Percentiles rank a stretch among this genome's conserved stretches.
These are phyloP conservation scores for Aythya fuligula DNA, from an alignment of 2,797 vertebrate genomes.

Conservation along the genomic window DNA sequence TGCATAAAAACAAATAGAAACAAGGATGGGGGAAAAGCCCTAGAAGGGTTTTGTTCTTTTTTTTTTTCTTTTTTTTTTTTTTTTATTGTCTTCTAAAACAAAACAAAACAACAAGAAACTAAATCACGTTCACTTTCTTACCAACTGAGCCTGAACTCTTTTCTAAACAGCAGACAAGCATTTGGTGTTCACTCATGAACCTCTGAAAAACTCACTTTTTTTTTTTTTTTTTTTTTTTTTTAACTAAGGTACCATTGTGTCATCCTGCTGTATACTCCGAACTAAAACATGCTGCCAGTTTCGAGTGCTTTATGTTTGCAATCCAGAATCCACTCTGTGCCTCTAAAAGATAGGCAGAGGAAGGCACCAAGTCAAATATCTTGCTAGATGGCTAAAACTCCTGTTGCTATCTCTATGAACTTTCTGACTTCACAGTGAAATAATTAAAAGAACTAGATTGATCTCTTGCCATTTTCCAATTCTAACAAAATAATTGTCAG, in stretches of 20 bases:
- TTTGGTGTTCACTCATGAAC: neutral
- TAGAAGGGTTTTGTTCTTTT: neutral
- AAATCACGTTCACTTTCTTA: fast-evolving
- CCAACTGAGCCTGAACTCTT: neutral
- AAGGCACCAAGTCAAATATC: neutral
- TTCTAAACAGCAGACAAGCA: neutral
- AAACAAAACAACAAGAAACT: too few relatives aligned
- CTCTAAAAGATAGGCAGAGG: neutral
- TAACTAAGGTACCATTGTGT: neutral
- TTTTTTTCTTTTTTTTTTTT: neutral
- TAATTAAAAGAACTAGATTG: neutral
- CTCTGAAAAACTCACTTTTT: neutral
- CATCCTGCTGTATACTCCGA: neutral
- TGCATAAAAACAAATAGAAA: neutral
- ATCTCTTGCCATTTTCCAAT: neutral
- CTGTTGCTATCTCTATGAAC: neutral
- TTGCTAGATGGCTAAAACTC: neutral
- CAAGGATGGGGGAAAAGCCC: neutral
- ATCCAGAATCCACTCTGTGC: fast-evolving
- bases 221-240: neutral
- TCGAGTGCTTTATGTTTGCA: neutral
- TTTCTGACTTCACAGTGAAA: neutral
- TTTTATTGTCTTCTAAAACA: neutral
- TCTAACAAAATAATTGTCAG: neutral
- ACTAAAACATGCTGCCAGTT: neutral